Conservation (phyloP, 2,888 invertebrate genomes). For the Agrochola lota region DNA sequence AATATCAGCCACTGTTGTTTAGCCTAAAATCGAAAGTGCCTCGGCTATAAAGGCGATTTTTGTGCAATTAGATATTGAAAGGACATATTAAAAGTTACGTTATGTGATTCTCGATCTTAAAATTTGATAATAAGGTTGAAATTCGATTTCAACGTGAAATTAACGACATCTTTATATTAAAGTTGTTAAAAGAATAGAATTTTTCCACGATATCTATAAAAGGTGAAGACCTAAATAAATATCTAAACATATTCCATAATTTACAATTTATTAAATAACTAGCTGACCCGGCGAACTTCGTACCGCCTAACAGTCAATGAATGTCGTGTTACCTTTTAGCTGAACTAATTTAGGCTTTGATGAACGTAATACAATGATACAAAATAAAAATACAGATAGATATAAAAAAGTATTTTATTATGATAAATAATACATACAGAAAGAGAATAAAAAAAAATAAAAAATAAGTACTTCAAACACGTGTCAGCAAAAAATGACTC, state of each 20-base stretch:
- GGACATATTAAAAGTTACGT: background rate
- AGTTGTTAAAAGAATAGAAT: background rate
- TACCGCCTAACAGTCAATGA: no score
- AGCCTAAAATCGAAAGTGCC: background rate
- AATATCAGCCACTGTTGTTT: background rate
- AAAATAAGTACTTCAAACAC: no score
- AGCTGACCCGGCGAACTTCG: no score
- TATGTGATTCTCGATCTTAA: background rate
- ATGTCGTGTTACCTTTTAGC: no score
- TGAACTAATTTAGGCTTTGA: no score
- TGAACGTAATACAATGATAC: no score
- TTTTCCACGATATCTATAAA: background rate
- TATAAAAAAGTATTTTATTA: no score
- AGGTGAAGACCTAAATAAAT: conserved; percentile 44
- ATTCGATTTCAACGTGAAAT: background rate
- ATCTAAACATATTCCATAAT: conserved; percentile 60
- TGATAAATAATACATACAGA: no score
- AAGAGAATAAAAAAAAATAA: no score
- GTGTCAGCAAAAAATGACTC: no score
- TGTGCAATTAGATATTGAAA: background rate
- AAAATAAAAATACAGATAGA: no score
- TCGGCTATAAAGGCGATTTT: conserved; percentile 1
- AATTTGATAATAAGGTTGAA: background rate
- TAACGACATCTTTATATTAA: conserved; percentile 5
- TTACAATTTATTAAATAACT: conserved; percentile 60